phyloP scores from a whole-genome alignment of 1,140 invertebrate species.

The Pseudomyrmex dendroicus region DNA sequence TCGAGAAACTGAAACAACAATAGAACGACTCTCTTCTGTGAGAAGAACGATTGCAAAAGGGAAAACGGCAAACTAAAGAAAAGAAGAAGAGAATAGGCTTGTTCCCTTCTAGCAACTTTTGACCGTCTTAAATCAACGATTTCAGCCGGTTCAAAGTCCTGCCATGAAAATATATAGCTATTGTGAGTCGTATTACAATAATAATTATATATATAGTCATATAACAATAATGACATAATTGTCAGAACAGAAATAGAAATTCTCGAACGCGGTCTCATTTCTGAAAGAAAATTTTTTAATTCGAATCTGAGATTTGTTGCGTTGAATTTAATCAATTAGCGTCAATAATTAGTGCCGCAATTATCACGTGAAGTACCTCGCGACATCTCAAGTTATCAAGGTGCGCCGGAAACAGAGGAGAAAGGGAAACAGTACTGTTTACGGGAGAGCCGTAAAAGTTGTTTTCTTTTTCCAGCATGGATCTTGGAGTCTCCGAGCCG shows the following conservation, averaged over 20 bases:
- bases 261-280: too few relatives aligned
- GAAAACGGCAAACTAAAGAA: neutral
- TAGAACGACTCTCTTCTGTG: too few relatives aligned
- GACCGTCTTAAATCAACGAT: conserved; percentile 63
- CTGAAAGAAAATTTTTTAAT: neutral
- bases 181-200: conserved; percentile 27
- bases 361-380: neutral
- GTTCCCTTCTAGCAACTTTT: conserved; percentile 76
- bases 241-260: neutral
- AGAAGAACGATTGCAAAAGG: too few relatives aligned
- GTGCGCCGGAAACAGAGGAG: neutral
- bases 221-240: conserved; percentile 46
- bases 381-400: neutral
- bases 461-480: conserved; percentile 54
- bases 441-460: conserved; percentile 49
- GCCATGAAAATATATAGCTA: conserved; percentile 69
- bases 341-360: neutral
- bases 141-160: conserved; percentile 78
- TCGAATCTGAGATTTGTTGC: neutral
- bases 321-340: neutral
- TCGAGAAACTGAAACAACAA: too few relatives aligned
- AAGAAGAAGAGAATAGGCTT: conserved; percentile 4
- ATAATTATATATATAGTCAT: too few relatives aligned
- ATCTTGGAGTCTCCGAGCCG: conserved; percentile 70
- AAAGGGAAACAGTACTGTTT: conserved; percentile 26